These are phyloP conservation scores for Nemapogon koenigi DNA, from an alignment of 2,888 invertebrate species.

Conservation along the genomic window DNA sequence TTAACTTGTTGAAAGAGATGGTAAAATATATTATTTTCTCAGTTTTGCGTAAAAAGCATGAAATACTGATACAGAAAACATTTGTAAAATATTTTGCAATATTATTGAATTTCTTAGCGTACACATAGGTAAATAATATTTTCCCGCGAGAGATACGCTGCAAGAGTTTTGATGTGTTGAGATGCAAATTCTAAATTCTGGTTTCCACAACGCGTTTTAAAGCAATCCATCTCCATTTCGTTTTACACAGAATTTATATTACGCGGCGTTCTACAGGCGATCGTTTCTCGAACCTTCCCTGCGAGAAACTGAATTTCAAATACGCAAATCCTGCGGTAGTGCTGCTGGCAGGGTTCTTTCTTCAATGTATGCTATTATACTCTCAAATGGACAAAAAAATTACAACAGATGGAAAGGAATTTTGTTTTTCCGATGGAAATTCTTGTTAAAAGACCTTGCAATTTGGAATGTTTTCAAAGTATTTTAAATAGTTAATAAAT, in stretches of 20 bases:
- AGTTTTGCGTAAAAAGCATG: no score
- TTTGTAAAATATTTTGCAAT: no score
- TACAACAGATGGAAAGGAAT: not conserved
- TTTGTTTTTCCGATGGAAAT: no score
- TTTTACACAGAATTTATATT: slow-evolving; percentile 31
- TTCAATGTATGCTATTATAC: not conserved
- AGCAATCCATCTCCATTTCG: slow-evolving; percentile 35
- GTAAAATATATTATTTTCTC: no score
- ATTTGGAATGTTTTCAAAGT: no score
- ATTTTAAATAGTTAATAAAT: no score
- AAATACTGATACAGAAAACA: no score
- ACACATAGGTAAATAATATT: no score
- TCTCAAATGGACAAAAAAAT: not conserved
- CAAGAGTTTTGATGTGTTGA: slow-evolving; percentile 23
- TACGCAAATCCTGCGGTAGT: slow-evolving; percentile 49
- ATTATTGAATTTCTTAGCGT: no score
- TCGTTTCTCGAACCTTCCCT: slow-evolving; percentile 32
- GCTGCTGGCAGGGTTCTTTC: slow-evolving; percentile 1
- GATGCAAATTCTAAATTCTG: slow-evolving; percentile 36
- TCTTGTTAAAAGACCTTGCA: no score
- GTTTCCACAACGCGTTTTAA: slow-evolving; percentile 31
- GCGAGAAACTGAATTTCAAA: slow-evolving; percentile 52
- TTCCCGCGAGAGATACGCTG: no score
- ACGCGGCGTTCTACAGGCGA: slow-evolving; percentile 28
- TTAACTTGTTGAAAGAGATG: no score